These are phyloP conservation scores for Etheostoma spectabile DNA, from an alignment of 2,113 vertebrate species.

Conservation along the genomic window DNA sequence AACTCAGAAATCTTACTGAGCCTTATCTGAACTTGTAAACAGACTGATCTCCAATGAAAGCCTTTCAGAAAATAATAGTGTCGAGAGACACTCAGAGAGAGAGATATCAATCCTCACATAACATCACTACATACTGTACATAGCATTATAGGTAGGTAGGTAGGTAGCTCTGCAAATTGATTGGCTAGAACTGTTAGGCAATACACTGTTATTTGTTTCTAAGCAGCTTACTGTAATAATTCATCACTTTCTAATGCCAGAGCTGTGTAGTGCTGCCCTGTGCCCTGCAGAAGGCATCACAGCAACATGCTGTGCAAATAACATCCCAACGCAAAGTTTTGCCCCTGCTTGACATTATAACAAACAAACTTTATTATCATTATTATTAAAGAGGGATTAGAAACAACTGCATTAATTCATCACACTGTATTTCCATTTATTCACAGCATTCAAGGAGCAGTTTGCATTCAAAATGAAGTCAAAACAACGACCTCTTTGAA, in stretches of 20 bases:
- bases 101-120: background rate
- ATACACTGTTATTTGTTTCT: background rate
- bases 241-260: background rate
- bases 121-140: background rate
- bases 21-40: background rate
- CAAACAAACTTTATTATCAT: background rate
- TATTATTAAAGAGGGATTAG: background rate
- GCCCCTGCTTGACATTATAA: background rate
- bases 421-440: background rate
- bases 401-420: background rate
- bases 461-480: no score
- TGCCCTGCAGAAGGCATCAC: constrained; percentile 53
- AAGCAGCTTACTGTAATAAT: constrained; percentile 14
- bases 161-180: background rate
- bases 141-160: no score
- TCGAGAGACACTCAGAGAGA: background rate
- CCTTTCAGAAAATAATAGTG: background rate
- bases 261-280: constrained; percentile 30
- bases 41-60: background rate
- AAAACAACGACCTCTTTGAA: background rate
- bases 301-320: background rate
- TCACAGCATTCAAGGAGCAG: background rate
- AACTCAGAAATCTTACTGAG: background rate
- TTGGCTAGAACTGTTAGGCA: background rate
- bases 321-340: background rate